A percentile compares a stretch with the other conserved stretches of the same genome.
These are phyloP conservation scores for Anableps anableps DNA, from an alignment of 2,797 vertebrate species.

Conservation along the genomic window DNA sequence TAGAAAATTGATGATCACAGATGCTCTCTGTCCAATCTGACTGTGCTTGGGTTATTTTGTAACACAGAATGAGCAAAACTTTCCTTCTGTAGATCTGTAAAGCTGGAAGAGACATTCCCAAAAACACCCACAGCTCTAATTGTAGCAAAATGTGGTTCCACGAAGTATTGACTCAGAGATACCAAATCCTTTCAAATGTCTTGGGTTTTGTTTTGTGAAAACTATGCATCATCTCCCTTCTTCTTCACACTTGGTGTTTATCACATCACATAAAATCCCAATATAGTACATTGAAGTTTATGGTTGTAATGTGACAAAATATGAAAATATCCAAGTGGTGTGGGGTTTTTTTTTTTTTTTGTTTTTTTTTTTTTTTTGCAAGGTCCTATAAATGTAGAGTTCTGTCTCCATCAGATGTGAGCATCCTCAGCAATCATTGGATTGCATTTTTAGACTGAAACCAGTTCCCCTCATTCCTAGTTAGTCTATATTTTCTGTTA, in stretches of 20 bases:
- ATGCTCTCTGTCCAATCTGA: background rate
- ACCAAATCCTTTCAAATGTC: background rate
- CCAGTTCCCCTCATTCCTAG: background rate
- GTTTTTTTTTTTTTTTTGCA: background rate
- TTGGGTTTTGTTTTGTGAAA: background rate
- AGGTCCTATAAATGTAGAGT: background rate
- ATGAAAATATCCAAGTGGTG: background rate
- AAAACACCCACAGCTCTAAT: background rate
- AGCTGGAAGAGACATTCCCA: background rate
- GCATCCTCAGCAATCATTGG: background rate
- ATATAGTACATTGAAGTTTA: background rate
- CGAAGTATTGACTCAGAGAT: background rate
- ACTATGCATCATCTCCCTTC: background rate
- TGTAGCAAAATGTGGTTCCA: background rate
- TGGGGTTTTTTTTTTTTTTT: background rate
- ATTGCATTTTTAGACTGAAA: background rate
- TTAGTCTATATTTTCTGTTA: background rate
- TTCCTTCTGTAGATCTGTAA: background rate
- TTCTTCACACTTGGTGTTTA: background rate
- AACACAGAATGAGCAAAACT: background rate
- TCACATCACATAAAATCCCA: background rate
- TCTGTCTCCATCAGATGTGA: constrained; percentile 19
- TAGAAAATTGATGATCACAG: background rate
- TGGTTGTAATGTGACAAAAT: background rate
- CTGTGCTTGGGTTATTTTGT: background rate